Evolutionary conservation across 2,113 vertebrate species (phyloP).

Genomic region (Nycticorax nycticorax): DNA sequence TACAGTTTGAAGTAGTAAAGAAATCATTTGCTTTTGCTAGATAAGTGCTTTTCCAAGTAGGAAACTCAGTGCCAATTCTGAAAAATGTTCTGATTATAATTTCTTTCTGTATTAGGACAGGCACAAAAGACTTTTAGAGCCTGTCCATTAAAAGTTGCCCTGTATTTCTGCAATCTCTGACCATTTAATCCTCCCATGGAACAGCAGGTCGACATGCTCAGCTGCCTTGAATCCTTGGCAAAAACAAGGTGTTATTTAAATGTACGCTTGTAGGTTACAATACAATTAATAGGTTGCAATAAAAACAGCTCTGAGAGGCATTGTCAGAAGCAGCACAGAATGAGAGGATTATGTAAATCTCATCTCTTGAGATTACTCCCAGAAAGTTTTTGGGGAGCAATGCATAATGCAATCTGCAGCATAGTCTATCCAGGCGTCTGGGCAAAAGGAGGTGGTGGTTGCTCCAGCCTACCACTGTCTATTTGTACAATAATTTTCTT

Average conservation of each 20-base stretch:
- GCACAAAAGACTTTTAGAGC: slow-evolving; percentile 26
- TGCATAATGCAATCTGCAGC: neutral
- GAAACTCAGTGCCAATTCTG: slow-evolving; percentile 28
- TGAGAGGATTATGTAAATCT: neutral
- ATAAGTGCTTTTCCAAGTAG: slow-evolving; percentile 64
- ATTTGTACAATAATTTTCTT: neutral
- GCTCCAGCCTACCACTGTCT: neutral
- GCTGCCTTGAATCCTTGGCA: neutral
- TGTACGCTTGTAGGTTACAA: neutral
- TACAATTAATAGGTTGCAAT: neutral
- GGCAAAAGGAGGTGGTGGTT: neutral
- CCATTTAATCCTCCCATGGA: neutral
- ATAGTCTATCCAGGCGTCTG: neutral
- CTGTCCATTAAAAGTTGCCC: slow-evolving; percentile 1
- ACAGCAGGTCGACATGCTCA: neutral
- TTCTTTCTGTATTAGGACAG: slow-evolving; percentile 30
- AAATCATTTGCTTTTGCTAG: slow-evolving; percentile 68
- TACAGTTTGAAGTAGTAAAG: slow-evolving; percentile 48
- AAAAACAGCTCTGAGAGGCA: neutral
- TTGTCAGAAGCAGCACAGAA: neutral
- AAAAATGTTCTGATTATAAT: slow-evolving; percentile 44
- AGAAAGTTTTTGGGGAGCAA: neutral
- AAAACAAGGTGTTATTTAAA: slow-evolving; percentile 9
- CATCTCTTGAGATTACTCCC: neutral
- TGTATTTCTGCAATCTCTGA: neutral